Base-by-base conservation (phyloP, 2,797 vertebrate genomes). In the Schizothorax lantsangensis region DNA sequence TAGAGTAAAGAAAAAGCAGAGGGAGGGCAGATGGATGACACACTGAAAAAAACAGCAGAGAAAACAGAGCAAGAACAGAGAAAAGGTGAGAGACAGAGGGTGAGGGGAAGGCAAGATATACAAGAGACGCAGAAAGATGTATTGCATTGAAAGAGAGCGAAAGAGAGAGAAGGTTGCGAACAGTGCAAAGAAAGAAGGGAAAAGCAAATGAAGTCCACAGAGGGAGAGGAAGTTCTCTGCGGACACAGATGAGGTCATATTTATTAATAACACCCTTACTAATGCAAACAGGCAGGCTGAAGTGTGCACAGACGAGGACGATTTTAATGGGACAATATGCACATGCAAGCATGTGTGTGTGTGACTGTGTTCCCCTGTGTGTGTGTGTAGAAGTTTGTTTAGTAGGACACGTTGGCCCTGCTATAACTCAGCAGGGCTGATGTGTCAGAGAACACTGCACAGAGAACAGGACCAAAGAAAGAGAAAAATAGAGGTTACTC, bases 181-280 rank as follows among this genome's bases (percentile, higher is more conserved):
- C 14, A 38, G 47, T 52, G n/a, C 47, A 30, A 69, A 79, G 72
- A 82, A 62, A 49, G 10, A 66, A 73, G 59, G n/a, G 33, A 59
- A 79, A 43, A 84, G 82, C 45, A 86, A 75, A 86, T 40, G 30
- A 66, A 86, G 36, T 72, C 23, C 14, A 52, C 38, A 79, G 64
- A 75, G 87, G 36, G 73, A 81, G 81, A 88, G 79, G 72, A 64
- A 68, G 52, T 81, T 81, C 88, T 86, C 88, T 57, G 78, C 68
- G 86, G 85, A 90, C 84, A 86, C 5, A 84, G 87, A 91, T 95
- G 93, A 95, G 93, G 95, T 96, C 94, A 95, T 95, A 93, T 94
- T 95, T 96, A 95, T 96, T 95, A 95, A 95, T 94, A 95, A 94
- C 91, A 91, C 90, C 89, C 10, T 26, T 62, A 79, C 84, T 80